These are phyloP conservation scores for Strigamia transsilvanica DNA, from an alignment of 2,888 invertebrate species.

Conservation along the genomic window DNA sequence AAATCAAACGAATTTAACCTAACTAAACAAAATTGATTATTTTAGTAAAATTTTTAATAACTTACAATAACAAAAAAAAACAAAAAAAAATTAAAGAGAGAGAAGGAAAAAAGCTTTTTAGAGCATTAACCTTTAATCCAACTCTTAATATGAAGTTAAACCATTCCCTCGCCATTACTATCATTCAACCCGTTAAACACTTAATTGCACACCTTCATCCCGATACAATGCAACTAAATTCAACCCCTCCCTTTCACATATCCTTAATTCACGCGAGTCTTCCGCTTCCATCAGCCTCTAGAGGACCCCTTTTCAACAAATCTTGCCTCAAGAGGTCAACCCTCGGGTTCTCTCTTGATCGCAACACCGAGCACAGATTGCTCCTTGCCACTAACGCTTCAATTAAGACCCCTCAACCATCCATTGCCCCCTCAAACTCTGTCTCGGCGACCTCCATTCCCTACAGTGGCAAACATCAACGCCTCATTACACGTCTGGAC, in stretches of 20 bases:
- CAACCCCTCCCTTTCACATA: slow-evolving; percentile 6
- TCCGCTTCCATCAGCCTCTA: slow-evolving; percentile 35
- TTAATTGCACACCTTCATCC: slow-evolving; percentile 13
- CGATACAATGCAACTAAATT: slow-evolving; percentile 11
- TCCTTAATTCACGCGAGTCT: slow-evolving; percentile 29
- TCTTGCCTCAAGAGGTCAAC: slow-evolving; percentile 49
- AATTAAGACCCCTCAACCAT: slow-evolving; percentile 48
- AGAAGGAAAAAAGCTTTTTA: not conserved
- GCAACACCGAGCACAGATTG: slow-evolving; percentile 49
- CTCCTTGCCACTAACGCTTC: slow-evolving; percentile 49
- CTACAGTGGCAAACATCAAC: slow-evolving; percentile 45
- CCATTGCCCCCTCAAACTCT: slow-evolving; percentile 33
- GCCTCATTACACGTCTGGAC: slow-evolving; percentile 47
- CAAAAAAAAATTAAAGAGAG: not conserved
- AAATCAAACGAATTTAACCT: too few species aligned
- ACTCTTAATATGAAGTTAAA: not conserved
- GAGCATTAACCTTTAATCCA: not conserved
- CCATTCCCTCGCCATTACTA: not conserved
- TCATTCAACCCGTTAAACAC: slow-evolving; percentile 14
- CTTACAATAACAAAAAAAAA: too few species aligned
- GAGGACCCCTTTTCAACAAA: slow-evolving; percentile 41
- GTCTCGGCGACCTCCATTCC: slow-evolving; percentile 48
- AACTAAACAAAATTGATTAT: too few species aligned
- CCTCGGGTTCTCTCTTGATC: slow-evolving; percentile 43
- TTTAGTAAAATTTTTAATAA: too few species aligned